phyloP scores from a whole-genome alignment of 2,888 invertebrate species.

The Drosophila formosana region DNA sequence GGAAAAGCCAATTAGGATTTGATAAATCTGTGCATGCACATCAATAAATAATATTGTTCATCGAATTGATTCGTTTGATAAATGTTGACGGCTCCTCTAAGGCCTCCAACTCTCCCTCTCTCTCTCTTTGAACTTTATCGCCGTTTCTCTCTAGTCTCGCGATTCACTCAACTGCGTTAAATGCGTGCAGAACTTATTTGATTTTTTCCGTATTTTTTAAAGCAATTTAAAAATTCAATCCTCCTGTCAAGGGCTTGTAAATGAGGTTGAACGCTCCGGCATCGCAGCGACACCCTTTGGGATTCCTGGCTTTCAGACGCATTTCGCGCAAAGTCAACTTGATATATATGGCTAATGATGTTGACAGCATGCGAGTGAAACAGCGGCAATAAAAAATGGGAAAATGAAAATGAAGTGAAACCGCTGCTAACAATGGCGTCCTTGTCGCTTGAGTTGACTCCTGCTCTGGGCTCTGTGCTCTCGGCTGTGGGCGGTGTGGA shows the following conservation, averaged over 20 bases:
- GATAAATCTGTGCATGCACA: conserved; percentile 42
- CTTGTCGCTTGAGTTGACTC: conserved; percentile 11
- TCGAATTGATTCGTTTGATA: conserved; percentile 15
- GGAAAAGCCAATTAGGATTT: conserved; percentile 40
- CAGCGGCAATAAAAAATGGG: background rate
- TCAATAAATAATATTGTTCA: conserved; percentile 37
- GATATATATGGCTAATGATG: conserved; percentile 69
- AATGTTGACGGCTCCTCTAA: conserved; percentile 12
- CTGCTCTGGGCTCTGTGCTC: background rate
- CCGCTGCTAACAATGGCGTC: conserved; percentile 21
- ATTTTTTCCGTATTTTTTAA: conserved; percentile 9
- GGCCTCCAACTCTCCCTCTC: background rate
- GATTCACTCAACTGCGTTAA: conserved; percentile 21
- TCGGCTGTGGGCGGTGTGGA: conserved; percentile 18
- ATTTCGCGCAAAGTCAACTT: conserved; percentile 55
- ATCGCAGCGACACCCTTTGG: conserved; percentile 33
- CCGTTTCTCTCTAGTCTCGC: background rate
- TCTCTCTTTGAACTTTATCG: background rate
- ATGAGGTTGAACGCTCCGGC: conserved; percentile 23
- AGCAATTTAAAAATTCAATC: conserved; percentile 11
- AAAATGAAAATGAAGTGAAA: background rate
- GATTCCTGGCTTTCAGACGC: conserved; percentile 31
- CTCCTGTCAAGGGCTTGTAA: conserved; percentile 34
- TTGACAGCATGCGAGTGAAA: conserved; percentile 49
- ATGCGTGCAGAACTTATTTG: background rate